phyloP scores from a whole-genome alignment of 2,797 vertebrate genomes.

The Tapirus indicus region DNA sequence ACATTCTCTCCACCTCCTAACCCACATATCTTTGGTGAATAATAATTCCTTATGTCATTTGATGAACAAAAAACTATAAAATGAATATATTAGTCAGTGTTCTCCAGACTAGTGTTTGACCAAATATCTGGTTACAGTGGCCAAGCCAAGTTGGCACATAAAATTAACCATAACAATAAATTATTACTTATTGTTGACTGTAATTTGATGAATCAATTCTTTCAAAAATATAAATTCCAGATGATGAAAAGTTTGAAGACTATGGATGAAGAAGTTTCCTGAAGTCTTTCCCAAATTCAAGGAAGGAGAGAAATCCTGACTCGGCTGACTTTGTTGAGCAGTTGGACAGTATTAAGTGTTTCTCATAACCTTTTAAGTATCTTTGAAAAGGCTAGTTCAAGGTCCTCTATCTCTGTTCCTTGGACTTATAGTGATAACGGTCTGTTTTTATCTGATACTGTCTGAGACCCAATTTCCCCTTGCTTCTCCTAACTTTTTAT shows the following conservation, averaged over 20 bases:
- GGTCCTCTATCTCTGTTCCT: not conserved
- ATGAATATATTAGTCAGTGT: not conserved
- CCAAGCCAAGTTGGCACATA: not conserved
- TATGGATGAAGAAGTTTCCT: not conserved
- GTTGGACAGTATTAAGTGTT: not conserved
- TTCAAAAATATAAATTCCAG: conserved; percentile 31
- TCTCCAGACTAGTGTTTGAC: not conserved
- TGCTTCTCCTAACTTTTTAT: not conserved
- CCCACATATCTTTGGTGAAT: not conserved
- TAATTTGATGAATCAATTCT: not conserved
- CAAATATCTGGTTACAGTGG: not conserved
- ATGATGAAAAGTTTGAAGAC: not conserved
- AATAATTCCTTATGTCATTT: not conserved
- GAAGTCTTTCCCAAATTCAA: not conserved
- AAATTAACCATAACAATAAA: not conserved
- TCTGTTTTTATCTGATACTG: not conserved
- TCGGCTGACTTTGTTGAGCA: not conserved
- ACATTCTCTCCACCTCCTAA: not conserved
- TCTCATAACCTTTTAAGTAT: not conserved
- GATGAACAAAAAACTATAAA: not conserved
- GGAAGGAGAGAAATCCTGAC: not conserved
- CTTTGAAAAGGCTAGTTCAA: not conserved
- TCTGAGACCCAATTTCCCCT: not conserved
- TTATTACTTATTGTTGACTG: not conserved
- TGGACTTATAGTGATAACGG: not conserved